A percentile compares a stretch with the other conserved stretches of the same genome.
phyloP scores from a whole-genome alignment of 2,888 invertebrate species.

The Clistopyga incitator region DNA sequence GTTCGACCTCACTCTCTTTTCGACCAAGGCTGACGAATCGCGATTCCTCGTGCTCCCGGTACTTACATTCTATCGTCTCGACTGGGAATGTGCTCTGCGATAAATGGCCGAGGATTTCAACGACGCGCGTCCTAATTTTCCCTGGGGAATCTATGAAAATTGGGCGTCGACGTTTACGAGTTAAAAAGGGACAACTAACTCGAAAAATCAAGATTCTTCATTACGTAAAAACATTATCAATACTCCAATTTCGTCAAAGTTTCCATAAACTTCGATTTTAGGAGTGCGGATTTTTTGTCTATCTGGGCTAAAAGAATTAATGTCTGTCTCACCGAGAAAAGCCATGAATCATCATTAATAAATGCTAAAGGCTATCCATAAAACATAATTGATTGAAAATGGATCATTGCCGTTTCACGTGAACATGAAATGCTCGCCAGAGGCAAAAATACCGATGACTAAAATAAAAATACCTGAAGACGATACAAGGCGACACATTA shows the following conservation, averaged over 20 bases:
- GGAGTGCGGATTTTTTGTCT: not conserved
- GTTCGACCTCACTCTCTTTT: constrained; percentile 74
- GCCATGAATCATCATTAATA: not conserved
- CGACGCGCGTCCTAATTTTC: not conserved
- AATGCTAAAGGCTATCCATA: not conserved
- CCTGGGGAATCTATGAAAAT: not conserved
- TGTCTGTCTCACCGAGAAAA: not conserved
- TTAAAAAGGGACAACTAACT: no score
- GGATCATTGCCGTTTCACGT: not conserved
- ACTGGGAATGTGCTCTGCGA: not conserved
- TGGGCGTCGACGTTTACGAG: not conserved
- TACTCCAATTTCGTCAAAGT: not conserved
- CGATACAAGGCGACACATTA: not conserved
- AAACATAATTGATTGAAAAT: constrained; percentile 3
- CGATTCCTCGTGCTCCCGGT: constrained; percentile 46
- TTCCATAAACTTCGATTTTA: not conserved
- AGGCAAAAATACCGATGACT: not conserved
- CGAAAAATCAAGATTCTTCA: no score
- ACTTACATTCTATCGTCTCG: not conserved
- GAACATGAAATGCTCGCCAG: not conserved
- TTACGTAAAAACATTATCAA: no score
- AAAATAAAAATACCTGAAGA: not conserved
- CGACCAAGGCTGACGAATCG: constrained; percentile 71
- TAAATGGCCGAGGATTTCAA: constrained; percentile 3
- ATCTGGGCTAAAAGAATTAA: not conserved